Conservation (phyloP, 2,113 vertebrate species). For the Perca flavescens region DNA sequence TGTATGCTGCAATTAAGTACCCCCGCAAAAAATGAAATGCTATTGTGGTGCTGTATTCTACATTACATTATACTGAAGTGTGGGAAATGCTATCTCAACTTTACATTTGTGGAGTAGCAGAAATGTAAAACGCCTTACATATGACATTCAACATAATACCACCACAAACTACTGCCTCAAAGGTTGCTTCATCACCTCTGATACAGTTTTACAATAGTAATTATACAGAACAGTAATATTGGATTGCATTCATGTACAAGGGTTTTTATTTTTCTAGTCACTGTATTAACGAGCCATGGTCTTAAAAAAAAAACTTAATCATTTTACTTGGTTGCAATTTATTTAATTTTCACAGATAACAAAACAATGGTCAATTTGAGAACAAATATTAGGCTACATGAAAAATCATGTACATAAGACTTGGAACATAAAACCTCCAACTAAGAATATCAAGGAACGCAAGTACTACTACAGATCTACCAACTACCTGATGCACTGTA, state of each 20-base stretch:
- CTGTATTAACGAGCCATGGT: neutral
- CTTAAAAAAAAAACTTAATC: neutral
- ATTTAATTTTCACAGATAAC: constrained; percentile 75
- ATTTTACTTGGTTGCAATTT: constrained; percentile 59
- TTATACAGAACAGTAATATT: neutral
- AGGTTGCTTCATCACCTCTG: neutral
- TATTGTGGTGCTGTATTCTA: neutral
- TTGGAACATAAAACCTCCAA: constrained; percentile 61
- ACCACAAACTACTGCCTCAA: neutral
- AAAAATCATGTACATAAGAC: constrained; percentile 65
- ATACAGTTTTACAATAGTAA: neutral
- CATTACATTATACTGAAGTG: neutral
- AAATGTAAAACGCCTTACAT: neutral
- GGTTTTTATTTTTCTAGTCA: neutral
- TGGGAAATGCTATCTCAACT: neutral
- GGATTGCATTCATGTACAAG: neutral
- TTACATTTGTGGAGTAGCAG: neutral
- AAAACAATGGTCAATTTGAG: constrained; percentile 74
- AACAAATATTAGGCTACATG: constrained; percentile 72
- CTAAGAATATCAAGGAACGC: constrained; percentile 64
- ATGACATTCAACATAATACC: neutral
- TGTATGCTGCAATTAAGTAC: neutral
- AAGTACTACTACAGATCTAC: constrained; percentile 64
- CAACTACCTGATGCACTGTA: constrained; percentile 42
- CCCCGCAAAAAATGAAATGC: constrained; percentile 17